Evolutionary conservation across 2,797 vertebrate genomes (phyloP).

Genomic region (Rhinella marina): DNA sequence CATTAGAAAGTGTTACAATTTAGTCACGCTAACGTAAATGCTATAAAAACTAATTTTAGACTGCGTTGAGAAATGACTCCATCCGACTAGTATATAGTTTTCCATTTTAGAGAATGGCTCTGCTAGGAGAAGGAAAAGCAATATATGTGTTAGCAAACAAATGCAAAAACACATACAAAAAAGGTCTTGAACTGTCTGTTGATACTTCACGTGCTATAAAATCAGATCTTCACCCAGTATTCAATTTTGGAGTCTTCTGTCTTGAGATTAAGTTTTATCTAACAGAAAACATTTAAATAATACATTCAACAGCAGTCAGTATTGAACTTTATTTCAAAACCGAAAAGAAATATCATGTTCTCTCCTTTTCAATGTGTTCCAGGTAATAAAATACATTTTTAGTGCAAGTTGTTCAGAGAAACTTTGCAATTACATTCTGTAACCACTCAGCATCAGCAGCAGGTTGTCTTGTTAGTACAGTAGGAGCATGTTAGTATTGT

Average conservation of each 20-base stretch:
- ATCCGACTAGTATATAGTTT: constrained; percentile 42
- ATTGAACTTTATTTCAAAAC: background rate
- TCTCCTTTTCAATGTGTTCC: background rate
- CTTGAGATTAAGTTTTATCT: background rate
- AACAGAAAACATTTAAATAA: constrained; percentile 33
- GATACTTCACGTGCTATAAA: background rate
- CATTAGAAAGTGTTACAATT: constrained; percentile 55
- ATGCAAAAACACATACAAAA: background rate
- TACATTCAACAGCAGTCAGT: background rate
- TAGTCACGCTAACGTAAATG: constrained; percentile 40
- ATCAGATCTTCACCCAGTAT: constrained; percentile 17
- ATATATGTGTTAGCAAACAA: constrained; percentile 25
- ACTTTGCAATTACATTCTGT: constrained; percentile 31
- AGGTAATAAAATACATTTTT: constrained; percentile 29
- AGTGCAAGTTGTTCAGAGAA: constrained; percentile 34
- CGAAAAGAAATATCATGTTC: background rate
- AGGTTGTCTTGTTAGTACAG: constrained; percentile 36
- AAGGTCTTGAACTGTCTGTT: background rate
- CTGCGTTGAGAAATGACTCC: constrained; percentile 43
- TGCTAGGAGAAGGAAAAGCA: constrained; percentile 15
- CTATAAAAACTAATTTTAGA: constrained; percentile 50
- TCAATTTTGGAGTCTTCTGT: background rate
- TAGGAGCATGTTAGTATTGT: constrained; percentile 20
- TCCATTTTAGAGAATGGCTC: constrained; percentile 33
- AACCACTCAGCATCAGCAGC: constrained; percentile 15